Percentiles rank a stretch among this genome's conserved stretches.
These are phyloP conservation scores for Melinaea menophilus DNA, from an alignment of 2,888 invertebrate species.

Conservation along the genomic window DNA sequence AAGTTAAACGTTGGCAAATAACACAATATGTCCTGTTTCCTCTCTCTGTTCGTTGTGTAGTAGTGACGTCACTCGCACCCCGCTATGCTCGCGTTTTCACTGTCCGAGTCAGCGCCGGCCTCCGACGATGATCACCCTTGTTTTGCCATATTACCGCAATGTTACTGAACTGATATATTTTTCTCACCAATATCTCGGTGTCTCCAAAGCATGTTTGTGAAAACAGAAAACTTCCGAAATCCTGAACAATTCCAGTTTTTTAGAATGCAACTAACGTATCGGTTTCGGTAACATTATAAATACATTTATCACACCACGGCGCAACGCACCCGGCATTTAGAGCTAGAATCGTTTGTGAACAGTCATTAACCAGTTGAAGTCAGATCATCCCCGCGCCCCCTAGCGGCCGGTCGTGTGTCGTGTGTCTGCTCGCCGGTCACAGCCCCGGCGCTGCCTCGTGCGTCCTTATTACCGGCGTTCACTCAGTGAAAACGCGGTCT, in stretches of 20 bases:
- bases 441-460: conserved; percentile 38
- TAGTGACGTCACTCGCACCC: conserved; percentile 26
- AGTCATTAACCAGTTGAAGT: neutral
- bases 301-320: conserved; percentile 22
- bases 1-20: too few species aligned
- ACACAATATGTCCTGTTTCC: conserved; percentile 4
- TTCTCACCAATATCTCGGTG: neutral
- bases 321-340: conserved; percentile 30
- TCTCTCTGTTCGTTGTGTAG: conserved; percentile 6
- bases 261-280: conserved; percentile 11
- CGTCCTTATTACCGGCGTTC: conserved; percentile 33
- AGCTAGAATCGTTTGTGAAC: conserved; percentile 21
- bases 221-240: neutral
- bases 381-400: neutral
- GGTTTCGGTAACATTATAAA: conserved; percentile 24
- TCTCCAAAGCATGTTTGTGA: neutral
- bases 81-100: conserved; percentile 37
- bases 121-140: conserved; percentile 19
- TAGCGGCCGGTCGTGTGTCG: conserved; percentile 23
- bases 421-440: conserved; percentile 37
- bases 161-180: conserved; percentile 21
- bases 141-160: conserved; percentile 17
- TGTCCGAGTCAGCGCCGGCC: conserved; percentile 37
- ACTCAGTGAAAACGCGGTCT: conserved; percentile 39
- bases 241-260: neutral